Base-by-base conservation (phyloP, 2,888 invertebrate species). In the Chironomus riparius region DNA sequence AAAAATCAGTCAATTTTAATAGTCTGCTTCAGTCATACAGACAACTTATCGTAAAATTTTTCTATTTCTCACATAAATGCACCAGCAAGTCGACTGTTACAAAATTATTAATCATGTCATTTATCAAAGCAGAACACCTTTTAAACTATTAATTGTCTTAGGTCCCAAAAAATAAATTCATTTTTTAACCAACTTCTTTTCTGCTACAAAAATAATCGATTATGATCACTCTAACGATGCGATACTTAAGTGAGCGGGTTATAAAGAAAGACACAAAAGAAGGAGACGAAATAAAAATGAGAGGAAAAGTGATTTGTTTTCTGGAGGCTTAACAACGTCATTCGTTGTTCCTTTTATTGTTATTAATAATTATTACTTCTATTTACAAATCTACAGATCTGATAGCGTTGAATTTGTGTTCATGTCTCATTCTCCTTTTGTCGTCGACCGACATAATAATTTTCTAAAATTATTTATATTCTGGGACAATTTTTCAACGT, bases 221-320 rank as follows among this genome's bases (percentile, higher is more conserved):
- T 65, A 65, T 24, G 10, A 65, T 65, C 18, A 38, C 22, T 65
- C 12, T 65, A 24, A 24, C 65, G 22, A 65, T 24, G 24, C 65
- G 22, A 65, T 24, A 12, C 10, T 18, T 10, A 24, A 24, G 24
- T 13, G 22, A 22, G 24, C 21, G 62, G 24, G 21, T 12, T 13
- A 65, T 10, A 21, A 65, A 22, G 13, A 24, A 65, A 24, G 21
- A 65, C 38, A 38, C 38, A 38, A 38, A 38, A 38, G 10, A 38
- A 38, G 38, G 38, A 38, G 38, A 38, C 10, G 38, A 38, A n/a
- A n/a, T n/a, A n/a, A n/a, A 38, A 38, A 38, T 2, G 10, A 24
- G 65, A 65, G 12, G 21, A 62, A 65, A 65, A 65, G 65, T 65
- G 65, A 65, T 65, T 65, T 65, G 65, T 65, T 65, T 65, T 65